Conservation (phyloP, 1,140 invertebrate species). For the Alviniconcha marisindica region DNA sequence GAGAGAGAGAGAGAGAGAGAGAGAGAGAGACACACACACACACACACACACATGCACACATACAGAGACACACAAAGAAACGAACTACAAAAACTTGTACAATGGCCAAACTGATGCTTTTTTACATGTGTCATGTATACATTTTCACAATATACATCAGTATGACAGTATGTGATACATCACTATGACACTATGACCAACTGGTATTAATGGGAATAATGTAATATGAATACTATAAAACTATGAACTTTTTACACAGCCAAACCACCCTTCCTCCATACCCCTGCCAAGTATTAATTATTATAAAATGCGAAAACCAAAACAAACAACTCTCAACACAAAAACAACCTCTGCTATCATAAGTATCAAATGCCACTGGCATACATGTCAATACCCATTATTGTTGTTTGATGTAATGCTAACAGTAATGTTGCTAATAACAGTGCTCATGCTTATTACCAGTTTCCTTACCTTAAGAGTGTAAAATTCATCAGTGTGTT, state of each 20-base stretch:
- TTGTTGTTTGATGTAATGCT: no score
- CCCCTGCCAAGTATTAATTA: no score
- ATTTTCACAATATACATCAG: no score
- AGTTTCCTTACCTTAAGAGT: constrained; percentile 85
- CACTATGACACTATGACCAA: no score
- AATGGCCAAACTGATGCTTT: background rate
- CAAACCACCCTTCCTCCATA: no score
- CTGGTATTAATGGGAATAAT: no score
- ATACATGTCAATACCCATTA: no score
- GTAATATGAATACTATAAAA: no score
- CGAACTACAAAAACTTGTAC: background rate
- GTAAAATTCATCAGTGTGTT: constrained; percentile 86
- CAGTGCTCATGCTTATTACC: background rate
- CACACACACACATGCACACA: background rate
- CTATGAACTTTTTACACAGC: no score
- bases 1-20: background rate
- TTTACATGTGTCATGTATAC: background rate
- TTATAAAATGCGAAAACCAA: no score
- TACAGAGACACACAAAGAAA: background rate
- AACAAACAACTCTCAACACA: background rate
- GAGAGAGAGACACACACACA: background rate
- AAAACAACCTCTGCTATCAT: background rate
- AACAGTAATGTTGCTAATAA: background rate
- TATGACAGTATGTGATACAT: no score
- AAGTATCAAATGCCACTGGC: no score